Evolutionary conservation across 2,113 vertebrate species (phyloP).

Genomic region (Hypomesus transpacificus): DNA sequence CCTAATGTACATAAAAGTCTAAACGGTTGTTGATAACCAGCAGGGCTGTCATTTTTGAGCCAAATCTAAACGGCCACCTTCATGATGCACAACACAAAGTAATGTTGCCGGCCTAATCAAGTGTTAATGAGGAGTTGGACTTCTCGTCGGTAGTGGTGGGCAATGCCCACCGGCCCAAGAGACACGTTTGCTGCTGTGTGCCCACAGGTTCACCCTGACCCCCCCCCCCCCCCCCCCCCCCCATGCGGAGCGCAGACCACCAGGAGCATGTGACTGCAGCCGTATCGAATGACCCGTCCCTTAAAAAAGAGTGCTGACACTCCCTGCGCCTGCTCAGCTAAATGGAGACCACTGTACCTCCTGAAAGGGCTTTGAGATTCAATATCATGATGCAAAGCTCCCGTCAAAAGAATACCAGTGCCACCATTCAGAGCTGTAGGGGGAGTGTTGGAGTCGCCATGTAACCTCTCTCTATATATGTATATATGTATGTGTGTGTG

Average conservation of each 20-base stretch:
- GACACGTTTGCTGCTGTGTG: no score
- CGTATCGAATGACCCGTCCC: constrained; percentile 51
- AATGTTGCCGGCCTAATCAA: no score
- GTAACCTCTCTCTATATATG: no score
- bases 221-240: background rate
- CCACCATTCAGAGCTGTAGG: background rate
- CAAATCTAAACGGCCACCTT: no score
- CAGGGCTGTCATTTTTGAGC: no score
- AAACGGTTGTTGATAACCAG: no score
- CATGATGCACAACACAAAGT: no score
- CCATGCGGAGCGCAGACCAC: constrained; percentile 11
- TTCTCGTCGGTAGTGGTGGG: no score
- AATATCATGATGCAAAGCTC: constrained; percentile 16
- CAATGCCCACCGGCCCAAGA: no score
- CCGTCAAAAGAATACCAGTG: background rate
- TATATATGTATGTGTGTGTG: no score
- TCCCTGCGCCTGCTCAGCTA: constrained; percentile 27
- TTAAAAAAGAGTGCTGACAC: constrained; percentile 38
- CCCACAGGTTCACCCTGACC: background rate
- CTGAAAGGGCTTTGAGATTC: constrained; percentile 30
- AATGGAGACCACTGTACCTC: constrained; percentile 26
- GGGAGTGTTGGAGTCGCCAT: background rate
- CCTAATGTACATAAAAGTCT: no score
- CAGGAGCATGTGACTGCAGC: constrained; percentile 43
- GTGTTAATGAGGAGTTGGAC: no score